Conservation (phyloP, 1,140 invertebrate species). For the Magallana angulata region DNA sequence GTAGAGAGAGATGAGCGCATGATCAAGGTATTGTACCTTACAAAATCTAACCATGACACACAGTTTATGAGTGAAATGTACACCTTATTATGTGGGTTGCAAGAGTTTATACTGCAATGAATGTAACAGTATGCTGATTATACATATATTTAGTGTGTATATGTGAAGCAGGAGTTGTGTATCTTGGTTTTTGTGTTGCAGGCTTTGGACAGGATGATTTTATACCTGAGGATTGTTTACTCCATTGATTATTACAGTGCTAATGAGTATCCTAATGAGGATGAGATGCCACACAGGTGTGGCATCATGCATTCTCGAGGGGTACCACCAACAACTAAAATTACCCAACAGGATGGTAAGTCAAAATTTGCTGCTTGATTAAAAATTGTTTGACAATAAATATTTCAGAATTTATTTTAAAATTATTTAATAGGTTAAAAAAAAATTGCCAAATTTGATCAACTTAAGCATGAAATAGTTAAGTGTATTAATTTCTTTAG, state of each 20-base stretch:
- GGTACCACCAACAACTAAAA: constrained; percentile 88
- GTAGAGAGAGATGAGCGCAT: constrained; percentile 90
- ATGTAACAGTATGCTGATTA: no score
- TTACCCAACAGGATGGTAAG: constrained; percentile 80
- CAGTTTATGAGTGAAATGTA: no score
- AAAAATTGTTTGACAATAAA: no score
- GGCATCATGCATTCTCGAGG: constrained; percentile 98
- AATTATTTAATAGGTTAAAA: no score
- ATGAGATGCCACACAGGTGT: constrained; percentile 99
- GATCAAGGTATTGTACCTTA: constrained; percentile 82
- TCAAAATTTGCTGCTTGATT: background rate
- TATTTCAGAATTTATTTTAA: no score
- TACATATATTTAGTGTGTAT: no score
- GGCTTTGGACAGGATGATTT: constrained; percentile 90
- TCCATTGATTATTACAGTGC: constrained; percentile 99
- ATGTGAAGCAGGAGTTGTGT: background rate
- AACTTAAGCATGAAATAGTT: no score
- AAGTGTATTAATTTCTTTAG: constrained; percentile 63
- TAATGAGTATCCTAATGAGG: constrained; percentile 99
- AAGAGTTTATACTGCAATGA: no score
- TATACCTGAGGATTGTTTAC: constrained; percentile 98
- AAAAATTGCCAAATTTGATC: no score
- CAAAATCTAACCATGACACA: no score
- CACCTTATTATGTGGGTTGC: no score
- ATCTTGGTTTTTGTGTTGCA: constrained; percentile 71